Conservation (phyloP, 2,888 invertebrate genomes). For the Ptychoptera contaminata region DNA sequence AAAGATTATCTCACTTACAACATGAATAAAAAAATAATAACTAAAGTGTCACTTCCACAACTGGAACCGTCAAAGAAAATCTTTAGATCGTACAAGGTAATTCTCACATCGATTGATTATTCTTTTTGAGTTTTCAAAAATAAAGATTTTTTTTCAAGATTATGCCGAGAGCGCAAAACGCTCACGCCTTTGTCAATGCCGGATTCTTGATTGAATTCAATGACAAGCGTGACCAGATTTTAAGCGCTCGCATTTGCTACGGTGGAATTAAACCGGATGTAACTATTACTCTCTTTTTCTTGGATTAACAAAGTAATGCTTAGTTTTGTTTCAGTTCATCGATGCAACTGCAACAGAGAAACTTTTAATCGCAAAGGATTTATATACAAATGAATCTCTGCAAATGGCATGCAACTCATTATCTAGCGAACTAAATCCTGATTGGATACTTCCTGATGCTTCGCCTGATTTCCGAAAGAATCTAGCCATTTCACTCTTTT, state of each 20-base stretch:
- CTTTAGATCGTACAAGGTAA: conserved; percentile 46
- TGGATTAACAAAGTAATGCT: too few species aligned
- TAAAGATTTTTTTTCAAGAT: conserved; percentile 32
- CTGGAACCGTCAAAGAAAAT: conserved; percentile 32
- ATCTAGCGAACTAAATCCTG: conserved; percentile 42
- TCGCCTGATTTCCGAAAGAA: conserved; percentile 45
- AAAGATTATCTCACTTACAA: conserved; percentile 40
- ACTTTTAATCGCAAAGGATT: conserved; percentile 11
- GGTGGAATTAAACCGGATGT: conserved; percentile 33
- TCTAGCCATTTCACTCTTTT: conserved; percentile 52
- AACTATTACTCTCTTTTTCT: conserved; percentile 10
- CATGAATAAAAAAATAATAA: conserved; percentile 49
- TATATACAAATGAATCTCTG: conserved; percentile 26
- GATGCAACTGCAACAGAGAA: conserved; percentile 39
- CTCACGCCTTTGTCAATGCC: conserved; percentile 60
- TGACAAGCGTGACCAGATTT: conserved; percentile 22
- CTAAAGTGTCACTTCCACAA: conserved; percentile 41
- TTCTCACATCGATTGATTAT: too few species aligned
- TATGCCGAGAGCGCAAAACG: conserved; percentile 54
- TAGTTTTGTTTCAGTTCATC: conserved; percentile 16
- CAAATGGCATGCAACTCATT: conserved; percentile 32
- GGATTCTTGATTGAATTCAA: conserved; percentile 48
- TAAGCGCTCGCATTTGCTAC: conserved; percentile 41
- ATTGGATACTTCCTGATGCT: conserved; percentile 42
- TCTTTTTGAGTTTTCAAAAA: conserved; percentile 11